Percentiles rank a stretch among this genome's conserved stretches.
Evolutionary conservation across 2,797 vertebrate species (phyloP).

Genomic region (Takifugu ocellatus): DNA sequence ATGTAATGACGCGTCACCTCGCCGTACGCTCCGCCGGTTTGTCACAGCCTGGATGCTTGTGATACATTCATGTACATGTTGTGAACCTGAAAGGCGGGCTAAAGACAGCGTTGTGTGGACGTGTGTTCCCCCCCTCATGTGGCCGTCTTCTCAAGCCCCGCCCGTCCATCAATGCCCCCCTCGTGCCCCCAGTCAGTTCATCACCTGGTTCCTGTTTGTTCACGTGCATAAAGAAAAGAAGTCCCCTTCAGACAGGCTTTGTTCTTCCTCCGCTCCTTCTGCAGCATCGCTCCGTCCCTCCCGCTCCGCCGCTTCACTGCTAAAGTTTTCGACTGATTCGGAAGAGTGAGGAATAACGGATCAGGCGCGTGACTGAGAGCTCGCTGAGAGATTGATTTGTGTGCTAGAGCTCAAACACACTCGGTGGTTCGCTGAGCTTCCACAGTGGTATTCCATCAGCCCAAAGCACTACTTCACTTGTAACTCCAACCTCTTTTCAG

Average conservation of each 20-base stretch:
- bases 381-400: slow-evolving; percentile 53
- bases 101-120: slow-evolving; percentile 18
- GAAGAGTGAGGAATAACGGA: slow-evolving; percentile 1
- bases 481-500: slow-evolving; percentile 37
- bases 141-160: slow-evolving; percentile 52
- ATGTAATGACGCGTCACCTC: slow-evolving; percentile 33
- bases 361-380: slow-evolving; percentile 4
- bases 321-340: slow-evolving; percentile 5
- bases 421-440: slow-evolving; percentile 37
- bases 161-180: slow-evolving; percentile 68
- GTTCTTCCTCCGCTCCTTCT: slow-evolving; percentile 23
- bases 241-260: slow-evolving; percentile 73
- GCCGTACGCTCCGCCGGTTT: slow-evolving; percentile 35
- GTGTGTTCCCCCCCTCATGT: slow-evolving; percentile 31
- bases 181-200: slow-evolving; percentile 73
- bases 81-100: slow-evolving; percentile 35
- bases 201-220: slow-evolving; percentile 75
- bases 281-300: slow-evolving; percentile 7
- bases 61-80: slow-evolving; percentile 24
- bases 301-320: slow-evolving; percentile 22
- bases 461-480: slow-evolving; percentile 43
- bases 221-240: slow-evolving; percentile 74
- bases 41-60: slow-evolving; percentile 18
- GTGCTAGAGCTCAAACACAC: slow-evolving; percentile 50
- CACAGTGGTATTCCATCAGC: slow-evolving; percentile 51